Evolutionary conservation across 1,140 invertebrate genomes (phyloP).

Genomic region (Lepidostoma basale): DNA sequence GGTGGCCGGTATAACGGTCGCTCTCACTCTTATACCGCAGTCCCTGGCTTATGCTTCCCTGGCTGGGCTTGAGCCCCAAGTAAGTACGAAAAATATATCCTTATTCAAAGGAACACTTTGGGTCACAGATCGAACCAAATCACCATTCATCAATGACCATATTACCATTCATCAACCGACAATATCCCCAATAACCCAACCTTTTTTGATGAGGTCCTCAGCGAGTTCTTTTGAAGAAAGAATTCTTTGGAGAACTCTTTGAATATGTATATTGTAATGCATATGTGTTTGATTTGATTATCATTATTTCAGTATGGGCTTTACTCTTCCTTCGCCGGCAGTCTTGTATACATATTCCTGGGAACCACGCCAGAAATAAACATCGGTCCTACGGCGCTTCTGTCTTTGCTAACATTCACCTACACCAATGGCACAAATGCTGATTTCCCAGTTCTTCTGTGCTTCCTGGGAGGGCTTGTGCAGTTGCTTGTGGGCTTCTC

Average conservation of each 20-base stretch:
- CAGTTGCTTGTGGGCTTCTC: slow-evolving; percentile 70
- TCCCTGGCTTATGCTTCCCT: slow-evolving; percentile 79
- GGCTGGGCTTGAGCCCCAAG: slow-evolving; percentile 74
- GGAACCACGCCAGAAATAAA: slow-evolving; percentile 85
- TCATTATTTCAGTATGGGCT: slow-evolving; percentile 75
- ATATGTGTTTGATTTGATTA: not conserved
- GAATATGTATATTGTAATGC: not conserved
- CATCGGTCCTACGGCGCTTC: slow-evolving; percentile 79
- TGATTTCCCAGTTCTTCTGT: slow-evolving; percentile 74
- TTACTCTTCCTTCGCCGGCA: slow-evolving; percentile 83
- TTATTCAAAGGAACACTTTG: too few species aligned
- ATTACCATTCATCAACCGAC: too few species aligned
- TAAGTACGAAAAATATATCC: too few species aligned
- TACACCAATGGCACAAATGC: slow-evolving; percentile 64
- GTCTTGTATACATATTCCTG: slow-evolving; percentile 81
- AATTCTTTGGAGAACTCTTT: too few species aligned
- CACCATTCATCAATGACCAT: too few species aligned
- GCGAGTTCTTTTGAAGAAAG: too few species aligned
- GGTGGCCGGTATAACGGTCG: slow-evolving; percentile 85
- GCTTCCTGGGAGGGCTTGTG: slow-evolving; percentile 73
- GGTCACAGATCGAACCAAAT: too few species aligned
- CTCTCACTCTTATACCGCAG: slow-evolving; percentile 78
- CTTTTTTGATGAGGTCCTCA: too few species aligned
- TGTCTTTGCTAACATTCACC: slow-evolving; percentile 73
- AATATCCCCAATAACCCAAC: too few species aligned